Percentiles rank a stretch among this genome's conserved stretches.
These are phyloP conservation scores for Stylophora pistillata DNA, from an alignment of 64 coral and sea anemone species.

Conservation along the genomic window DNA sequence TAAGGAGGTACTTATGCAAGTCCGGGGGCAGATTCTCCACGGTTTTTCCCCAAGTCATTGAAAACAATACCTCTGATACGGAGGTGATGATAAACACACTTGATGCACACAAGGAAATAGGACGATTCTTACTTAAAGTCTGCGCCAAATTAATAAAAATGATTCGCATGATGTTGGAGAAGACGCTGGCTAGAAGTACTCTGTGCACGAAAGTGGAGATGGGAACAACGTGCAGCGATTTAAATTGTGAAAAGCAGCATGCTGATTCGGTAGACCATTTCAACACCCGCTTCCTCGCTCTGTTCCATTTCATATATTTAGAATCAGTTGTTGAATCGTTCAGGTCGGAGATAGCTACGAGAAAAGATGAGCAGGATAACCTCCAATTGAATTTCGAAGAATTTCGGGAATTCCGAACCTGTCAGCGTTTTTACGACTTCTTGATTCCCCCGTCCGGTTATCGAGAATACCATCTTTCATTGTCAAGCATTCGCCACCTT, in stretches of 20 bases:
- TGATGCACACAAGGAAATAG: slow-evolving; percentile 20
- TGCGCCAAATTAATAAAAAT: slow-evolving; percentile 43
- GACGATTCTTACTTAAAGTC: slow-evolving; percentile 15
- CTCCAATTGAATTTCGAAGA: background rate
- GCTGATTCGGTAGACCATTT: slow-evolving; percentile 39
- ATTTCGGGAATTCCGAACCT: slow-evolving; percentile 39
- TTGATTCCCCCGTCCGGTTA: slow-evolving; percentile 60
- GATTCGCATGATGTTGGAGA: slow-evolving; percentile 38
- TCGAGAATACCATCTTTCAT: slow-evolving; percentile 6
- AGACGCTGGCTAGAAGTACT: slow-evolving; percentile 3
- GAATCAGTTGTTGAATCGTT: slow-evolving; percentile 53
- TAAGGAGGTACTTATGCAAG: background rate
- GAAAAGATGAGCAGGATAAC: background rate
- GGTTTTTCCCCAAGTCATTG: background rate
- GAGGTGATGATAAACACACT: background rate
- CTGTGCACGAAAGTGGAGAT: slow-evolving; percentile 26
- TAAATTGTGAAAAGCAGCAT: slow-evolving; percentile 50
- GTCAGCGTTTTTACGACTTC: slow-evolving; percentile 53
- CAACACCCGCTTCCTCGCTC: slow-evolving; percentile 42
- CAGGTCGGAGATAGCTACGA: slow-evolving; percentile 6
- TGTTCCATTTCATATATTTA: slow-evolving; percentile 65
- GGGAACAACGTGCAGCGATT: slow-evolving; percentile 16
- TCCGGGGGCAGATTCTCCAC: slow-evolving; percentile 49
- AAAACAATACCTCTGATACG: background rate
- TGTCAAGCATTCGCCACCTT: background rate